Evolutionary conservation across 1,140 invertebrate genomes (phyloP).

Genomic region (Pemphigus obesinymphae): DNA sequence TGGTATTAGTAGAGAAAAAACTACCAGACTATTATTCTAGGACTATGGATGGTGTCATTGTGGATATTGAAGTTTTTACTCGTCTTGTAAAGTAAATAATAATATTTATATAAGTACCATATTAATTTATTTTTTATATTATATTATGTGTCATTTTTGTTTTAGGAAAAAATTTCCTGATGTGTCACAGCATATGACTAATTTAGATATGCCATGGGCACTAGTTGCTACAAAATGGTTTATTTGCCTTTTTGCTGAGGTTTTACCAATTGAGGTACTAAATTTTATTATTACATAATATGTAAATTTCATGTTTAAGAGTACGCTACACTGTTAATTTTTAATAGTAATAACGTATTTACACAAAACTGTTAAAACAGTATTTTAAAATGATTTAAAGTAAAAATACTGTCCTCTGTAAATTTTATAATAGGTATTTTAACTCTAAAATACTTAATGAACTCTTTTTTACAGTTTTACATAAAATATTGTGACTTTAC

Average conservation of each 20-base stretch:
- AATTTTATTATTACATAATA: background rate
- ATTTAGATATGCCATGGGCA: slow-evolving; percentile 74
- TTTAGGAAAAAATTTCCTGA: slow-evolving; percentile 69
- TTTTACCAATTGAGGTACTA: slow-evolving; percentile 75
- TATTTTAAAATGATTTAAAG: too few species aligned
- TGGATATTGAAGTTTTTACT: slow-evolving; percentile 80
- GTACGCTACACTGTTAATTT: too few species aligned
- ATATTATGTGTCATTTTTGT: slow-evolving; percentile 43
- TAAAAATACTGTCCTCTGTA: too few species aligned
- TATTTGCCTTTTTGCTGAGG: slow-evolving; percentile 86
- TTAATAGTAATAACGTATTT: too few species aligned
- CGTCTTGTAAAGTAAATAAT: slow-evolving; percentile 65
- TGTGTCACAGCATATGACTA: slow-evolving; percentile 71
- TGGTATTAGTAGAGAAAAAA: slow-evolving; percentile 78
- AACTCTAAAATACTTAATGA: too few species aligned
- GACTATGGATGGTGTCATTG: slow-evolving; percentile 80
- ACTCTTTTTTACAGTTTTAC: too few species aligned
- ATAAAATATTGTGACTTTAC: too few species aligned
- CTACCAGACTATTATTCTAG: slow-evolving; percentile 82
- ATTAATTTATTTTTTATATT: background rate
- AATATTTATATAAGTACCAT: background rate
- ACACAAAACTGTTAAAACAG: too few species aligned
- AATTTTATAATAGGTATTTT: too few species aligned
- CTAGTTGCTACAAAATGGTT: slow-evolving; percentile 91
- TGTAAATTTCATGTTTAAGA: too few species aligned